A percentile compares a stretch with the other conserved stretches of the same genome.
Conservation (phyloP, 1,140 invertebrate genomes). For the Meteorus sp. region DNA sequence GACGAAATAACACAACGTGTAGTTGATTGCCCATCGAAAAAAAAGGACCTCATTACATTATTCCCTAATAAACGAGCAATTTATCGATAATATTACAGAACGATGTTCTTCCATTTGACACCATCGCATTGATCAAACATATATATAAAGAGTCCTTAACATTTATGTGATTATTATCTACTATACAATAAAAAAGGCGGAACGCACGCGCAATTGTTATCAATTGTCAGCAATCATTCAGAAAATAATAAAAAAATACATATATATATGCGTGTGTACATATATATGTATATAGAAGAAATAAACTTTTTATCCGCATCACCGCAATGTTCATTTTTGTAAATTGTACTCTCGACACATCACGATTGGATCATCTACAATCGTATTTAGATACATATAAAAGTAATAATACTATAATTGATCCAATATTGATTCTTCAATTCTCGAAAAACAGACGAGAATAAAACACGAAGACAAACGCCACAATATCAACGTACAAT, state of each 20-base stretch:
- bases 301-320: not conserved
- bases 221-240: not conserved
- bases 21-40: too few species aligned
- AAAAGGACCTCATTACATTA: too few species aligned
- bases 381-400: slow-evolving; percentile 33
- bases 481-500: too few species aligned
- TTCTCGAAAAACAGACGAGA: not conserved
- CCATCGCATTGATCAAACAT: not conserved
- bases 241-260: not conserved
- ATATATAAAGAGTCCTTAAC: slow-evolving; percentile 10
- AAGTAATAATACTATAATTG: slow-evolving; percentile 45
- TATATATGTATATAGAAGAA: not conserved
- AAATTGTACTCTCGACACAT: not conserved
- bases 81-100: too few species aligned
- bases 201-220: not conserved
- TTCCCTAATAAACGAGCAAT: too few species aligned
- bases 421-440: slow-evolving; percentile 18
- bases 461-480: not conserved
- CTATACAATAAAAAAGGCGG: slow-evolving; percentile 14
- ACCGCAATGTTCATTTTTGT: slow-evolving; percentile 2
- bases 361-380: not conserved
- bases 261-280: not conserved
- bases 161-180: slow-evolving; percentile 10
- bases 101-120: not conserved
- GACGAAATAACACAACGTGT: too few species aligned